Percentiles rank a stretch among this genome's conserved stretches.
These are phyloP conservation scores for Melipona quadrifasciata DNA, from an alignment of 1,140 invertebrate species.

Conservation along the genomic window DNA sequence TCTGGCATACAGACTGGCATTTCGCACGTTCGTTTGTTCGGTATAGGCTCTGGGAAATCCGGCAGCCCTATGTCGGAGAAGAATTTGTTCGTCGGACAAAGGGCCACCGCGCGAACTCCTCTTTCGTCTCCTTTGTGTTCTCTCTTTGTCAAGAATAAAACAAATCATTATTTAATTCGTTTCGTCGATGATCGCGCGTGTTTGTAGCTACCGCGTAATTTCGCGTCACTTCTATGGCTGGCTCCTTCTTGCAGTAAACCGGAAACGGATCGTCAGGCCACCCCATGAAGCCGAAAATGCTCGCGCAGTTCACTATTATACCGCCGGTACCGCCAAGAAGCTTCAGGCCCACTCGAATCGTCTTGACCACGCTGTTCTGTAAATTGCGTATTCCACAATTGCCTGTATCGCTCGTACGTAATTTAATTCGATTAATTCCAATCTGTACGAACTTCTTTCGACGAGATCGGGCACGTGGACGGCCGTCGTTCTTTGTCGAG, in stretches of 20 bases:
- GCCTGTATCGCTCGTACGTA: background rate
- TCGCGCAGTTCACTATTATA: conserved; percentile 71
- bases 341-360: conserved; percentile 41
- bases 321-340: conserved; percentile 54
- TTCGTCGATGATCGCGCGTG: background rate
- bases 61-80: conserved; percentile 59
- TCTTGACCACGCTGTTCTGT: conserved; percentile 43
- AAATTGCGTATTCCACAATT: conserved; percentile 18
- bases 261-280: conserved; percentile 64
- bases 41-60: conserved; percentile 42
- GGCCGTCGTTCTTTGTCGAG: conserved; percentile 32
- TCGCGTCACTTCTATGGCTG: conserved; percentile 72
- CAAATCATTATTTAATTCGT: background rate
- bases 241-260: conserved; percentile 69
- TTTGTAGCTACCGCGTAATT: conserved; percentile 60
- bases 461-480: background rate
- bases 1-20: conserved; percentile 36
- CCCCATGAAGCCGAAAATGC: conserved; percentile 71
- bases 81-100: conserved; percentile 76
- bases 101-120: conserved; percentile 81
- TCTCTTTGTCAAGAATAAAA: conserved; percentile 50
- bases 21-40: background rate
- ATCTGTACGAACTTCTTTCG: background rate
- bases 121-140: conserved; percentile 63
- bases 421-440: background rate